Percentiles rank a stretch among this genome's conserved stretches.
Evolutionary conservation across 2,113 vertebrate genomes (phyloP).

Genomic region (Lepus europaeus): DNA sequence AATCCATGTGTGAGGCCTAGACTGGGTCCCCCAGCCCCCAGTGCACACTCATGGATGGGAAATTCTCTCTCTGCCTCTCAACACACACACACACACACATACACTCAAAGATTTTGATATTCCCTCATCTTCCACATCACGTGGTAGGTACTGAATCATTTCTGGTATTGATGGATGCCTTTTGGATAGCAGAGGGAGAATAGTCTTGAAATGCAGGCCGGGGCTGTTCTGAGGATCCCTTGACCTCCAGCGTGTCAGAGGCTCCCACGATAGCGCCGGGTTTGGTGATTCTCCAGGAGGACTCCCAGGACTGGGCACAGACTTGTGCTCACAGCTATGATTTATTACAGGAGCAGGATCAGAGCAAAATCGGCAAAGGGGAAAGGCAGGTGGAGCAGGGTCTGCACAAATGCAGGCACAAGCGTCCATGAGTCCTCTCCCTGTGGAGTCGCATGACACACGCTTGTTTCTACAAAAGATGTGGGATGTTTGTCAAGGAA

Average conservation of each 20-base stretch:
- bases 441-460: background rate
- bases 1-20: too few species aligned
- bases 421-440: background rate
- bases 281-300: background rate
- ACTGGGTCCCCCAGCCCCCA: too few species aligned
- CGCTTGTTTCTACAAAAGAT: background rate
- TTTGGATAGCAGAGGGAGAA: constrained; percentile 3
- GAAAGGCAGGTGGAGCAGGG: background rate
- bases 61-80: too few species aligned
- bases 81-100: background rate
- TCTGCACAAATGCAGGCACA: background rate
- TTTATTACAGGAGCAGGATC: background rate
- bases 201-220: background rate
- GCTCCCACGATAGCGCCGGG: background rate
- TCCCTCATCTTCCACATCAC: background rate
- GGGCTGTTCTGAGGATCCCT: background rate
- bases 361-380: background rate
- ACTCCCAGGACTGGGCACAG: background rate
- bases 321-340: background rate
- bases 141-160: background rate
- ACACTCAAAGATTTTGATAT: background rate
- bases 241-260: background rate
- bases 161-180: background rate
- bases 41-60: too few species aligned
- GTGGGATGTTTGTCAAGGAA: background rate